These are phyloP conservation scores for Cryptotis parvus DNA, from an alignment of 2,113 vertebrate species.

Conservation along the genomic window DNA sequence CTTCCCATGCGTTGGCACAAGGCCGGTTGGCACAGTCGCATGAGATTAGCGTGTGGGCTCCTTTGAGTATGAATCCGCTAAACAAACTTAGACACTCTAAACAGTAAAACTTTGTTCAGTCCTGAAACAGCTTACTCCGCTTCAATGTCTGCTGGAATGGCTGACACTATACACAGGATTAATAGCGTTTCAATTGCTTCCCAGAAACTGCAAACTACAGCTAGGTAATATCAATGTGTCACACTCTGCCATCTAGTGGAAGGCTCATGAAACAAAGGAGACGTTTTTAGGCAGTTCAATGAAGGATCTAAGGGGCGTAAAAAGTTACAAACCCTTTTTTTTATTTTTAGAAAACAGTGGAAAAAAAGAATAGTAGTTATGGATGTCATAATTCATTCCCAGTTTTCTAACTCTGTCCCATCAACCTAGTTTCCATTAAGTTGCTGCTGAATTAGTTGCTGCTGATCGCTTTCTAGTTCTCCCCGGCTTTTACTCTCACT, in stretches of 20 bases:
- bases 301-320: conserved; percentile 88
- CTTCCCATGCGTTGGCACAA: conserved; percentile 77
- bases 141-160: conserved; percentile 87
- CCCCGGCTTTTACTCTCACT: conserved; percentile 97
- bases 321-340: conserved; percentile 88
- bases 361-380: conserved; percentile 88
- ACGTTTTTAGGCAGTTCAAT: conserved; percentile 88
- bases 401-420: conserved; percentile 90
- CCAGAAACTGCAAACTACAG: conserved; percentile 90
- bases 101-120: conserved; percentile 87
- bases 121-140: conserved; percentile 88
- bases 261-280: conserved; percentile 88
- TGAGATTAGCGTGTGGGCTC: conserved; percentile 83
- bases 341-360: conserved; percentile 88
- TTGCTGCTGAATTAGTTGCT: conserved; percentile 91
- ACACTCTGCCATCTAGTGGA: conserved; percentile 87
- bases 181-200: conserved; percentile 88
- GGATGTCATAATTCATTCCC: conserved; percentile 91
- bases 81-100: conserved; percentile 85
- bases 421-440: conserved; percentile 97
- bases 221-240: conserved; percentile 89
- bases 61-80: conserved; percentile 84
- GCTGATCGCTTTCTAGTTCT: conserved; percentile 91
- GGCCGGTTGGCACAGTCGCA: conserved; percentile 80
- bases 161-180: conserved; percentile 89